phyloP scores from a whole-genome alignment of 1,140 invertebrate species.

The Pachypeltis micranthus region DNA sequence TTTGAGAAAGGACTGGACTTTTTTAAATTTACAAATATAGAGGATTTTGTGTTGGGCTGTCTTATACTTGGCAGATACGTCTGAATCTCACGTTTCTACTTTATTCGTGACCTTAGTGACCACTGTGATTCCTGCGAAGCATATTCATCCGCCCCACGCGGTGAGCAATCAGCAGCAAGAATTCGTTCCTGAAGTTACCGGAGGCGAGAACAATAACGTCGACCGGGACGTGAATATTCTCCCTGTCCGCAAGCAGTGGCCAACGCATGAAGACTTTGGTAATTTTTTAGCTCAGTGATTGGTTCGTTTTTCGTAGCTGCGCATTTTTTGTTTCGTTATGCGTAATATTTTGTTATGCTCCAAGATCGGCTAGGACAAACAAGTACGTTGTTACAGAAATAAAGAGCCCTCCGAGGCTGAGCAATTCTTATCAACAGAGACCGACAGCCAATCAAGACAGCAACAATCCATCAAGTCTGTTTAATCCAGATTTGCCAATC shows the following conservation, averaged over 20 bases:
- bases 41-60: too few species aligned
- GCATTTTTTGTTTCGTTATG: too few species aligned
- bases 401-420: background rate
- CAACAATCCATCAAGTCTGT: too few species aligned
- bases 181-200: background rate
- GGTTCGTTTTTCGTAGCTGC: too few species aligned
- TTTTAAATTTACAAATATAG: too few species aligned
- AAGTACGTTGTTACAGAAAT: background rate
- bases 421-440: slow-evolving; percentile 2
- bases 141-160: background rate
- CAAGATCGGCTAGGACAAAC: too few species aligned
- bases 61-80: too few species aligned
- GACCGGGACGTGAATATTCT: background rate
- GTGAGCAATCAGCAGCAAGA: background rate
- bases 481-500: background rate
- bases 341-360: too few species aligned
- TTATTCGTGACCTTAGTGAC: too few species aligned
- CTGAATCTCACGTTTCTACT: too few species aligned
- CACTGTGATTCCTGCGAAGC: background rate
- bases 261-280: background rate
- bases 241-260: background rate
- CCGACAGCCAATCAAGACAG: too few species aligned
- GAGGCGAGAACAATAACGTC: background rate
- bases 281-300: background rate
- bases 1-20: too few species aligned